Conservation (phyloP, 2,113 vertebrate genomes). For the Genyomyrus donnyi region DNA sequence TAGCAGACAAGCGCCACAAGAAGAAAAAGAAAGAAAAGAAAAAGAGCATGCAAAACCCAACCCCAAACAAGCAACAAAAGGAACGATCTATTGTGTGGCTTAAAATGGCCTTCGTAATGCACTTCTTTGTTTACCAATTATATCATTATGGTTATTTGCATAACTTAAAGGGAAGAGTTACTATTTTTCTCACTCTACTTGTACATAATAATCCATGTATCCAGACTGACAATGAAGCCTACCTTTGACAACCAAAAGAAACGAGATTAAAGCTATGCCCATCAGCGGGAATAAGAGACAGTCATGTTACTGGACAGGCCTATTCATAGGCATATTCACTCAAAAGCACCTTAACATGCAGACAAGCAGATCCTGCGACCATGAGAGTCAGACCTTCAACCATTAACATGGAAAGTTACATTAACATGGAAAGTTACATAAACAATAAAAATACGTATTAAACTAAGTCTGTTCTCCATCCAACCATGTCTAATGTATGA, state of each 20-base stretch:
- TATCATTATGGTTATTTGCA: neutral
- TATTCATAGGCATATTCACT: neutral
- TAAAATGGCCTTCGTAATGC: neutral
- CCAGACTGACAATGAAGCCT: neutral
- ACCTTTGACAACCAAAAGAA: neutral
- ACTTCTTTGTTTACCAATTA: neutral
- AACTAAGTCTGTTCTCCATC: neutral
- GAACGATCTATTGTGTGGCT: neutral
- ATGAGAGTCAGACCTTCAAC: neutral
- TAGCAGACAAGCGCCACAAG: neutral
- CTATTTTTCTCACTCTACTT: neutral
- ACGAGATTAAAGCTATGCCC: neutral
- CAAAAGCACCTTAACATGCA: neutral
- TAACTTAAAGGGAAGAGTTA: neutral
- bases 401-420: neutral
- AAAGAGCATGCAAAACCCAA: neutral
- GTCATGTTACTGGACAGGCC: neutral
- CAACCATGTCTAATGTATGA: neutral
- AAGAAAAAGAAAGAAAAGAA: neutral
- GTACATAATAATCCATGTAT: neutral
- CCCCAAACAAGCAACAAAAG: neutral
- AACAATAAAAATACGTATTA: neutral
- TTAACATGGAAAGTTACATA: neutral
- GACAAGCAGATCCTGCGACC: neutral
- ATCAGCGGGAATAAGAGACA: neutral